phyloP scores from a whole-genome alignment of 1,140 invertebrate genomes.

The Archivesica marissinica region DNA sequence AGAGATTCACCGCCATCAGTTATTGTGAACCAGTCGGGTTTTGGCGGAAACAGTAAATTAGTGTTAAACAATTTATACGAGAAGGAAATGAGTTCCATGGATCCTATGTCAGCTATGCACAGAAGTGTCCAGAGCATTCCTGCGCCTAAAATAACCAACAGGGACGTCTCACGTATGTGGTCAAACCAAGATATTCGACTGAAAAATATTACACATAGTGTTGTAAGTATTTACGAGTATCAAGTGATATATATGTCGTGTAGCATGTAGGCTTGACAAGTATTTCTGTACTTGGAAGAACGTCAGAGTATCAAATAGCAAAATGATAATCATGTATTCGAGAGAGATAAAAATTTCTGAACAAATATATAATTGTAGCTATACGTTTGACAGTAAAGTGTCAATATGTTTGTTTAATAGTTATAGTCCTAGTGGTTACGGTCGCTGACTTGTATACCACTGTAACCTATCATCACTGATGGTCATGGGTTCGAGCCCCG shows the following conservation, averaged over 20 bases:
- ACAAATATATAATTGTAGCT: too few species aligned
- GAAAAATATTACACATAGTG: constrained; percentile 63
- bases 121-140: constrained; percentile 48
- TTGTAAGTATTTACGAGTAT: constrained; percentile 43
- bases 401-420: too few species aligned
- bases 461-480: too few species aligned
- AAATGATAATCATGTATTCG: too few species aligned
- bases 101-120: constrained; percentile 57
- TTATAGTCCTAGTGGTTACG: too few species aligned
- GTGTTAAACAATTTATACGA: constrained; percentile 18
- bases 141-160: constrained; percentile 70
- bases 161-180: constrained; percentile 80
- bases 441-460: too few species aligned
- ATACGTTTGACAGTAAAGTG: too few species aligned
- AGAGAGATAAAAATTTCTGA: neutral
- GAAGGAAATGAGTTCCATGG: constrained; percentile 33
- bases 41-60: neutral
- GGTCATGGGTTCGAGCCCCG: too few species aligned
- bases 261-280: neutral
- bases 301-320: too few species aligned
- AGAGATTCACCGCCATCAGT: constrained; percentile 43
- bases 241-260: neutral
- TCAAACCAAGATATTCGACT: constrained; percentile 77
- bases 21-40: constrained; percentile 16
- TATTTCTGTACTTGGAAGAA: neutral